Conservation (phyloP, 2,888 invertebrate genomes). For the Eupithecia subumbrata region DNA sequence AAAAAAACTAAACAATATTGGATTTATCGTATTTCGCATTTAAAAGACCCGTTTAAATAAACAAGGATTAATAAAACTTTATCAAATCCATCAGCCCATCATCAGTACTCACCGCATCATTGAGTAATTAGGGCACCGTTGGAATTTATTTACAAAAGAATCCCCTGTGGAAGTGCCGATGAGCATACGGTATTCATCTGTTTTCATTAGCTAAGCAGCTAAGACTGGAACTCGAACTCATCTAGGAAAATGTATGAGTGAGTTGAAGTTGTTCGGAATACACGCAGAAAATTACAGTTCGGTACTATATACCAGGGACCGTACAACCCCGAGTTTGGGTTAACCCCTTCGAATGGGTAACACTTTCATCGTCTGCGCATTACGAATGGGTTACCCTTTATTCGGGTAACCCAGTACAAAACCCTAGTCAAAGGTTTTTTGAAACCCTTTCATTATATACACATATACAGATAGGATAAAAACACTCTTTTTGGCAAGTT, state of each 20-base stretch:
- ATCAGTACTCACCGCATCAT: slow-evolving; percentile 29
- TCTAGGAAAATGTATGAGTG: neutral
- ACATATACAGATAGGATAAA: too few relatives aligned
- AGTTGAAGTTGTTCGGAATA: neutral
- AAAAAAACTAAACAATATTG: too few relatives aligned
- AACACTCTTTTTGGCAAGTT: too few relatives aligned
- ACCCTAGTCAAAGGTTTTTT: too few relatives aligned
- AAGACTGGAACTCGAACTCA: slow-evolving; percentile 33
- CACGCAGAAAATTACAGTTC: neutral
- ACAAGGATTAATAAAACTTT: neutral
- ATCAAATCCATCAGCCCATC: slow-evolving; percentile 17
- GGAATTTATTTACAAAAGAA: slow-evolving; percentile 56
- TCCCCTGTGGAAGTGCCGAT: slow-evolving; percentile 51
- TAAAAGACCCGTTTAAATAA: neutral
- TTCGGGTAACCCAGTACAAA: too few relatives aligned
- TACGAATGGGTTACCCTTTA: too few relatives aligned
- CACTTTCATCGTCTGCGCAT: too few relatives aligned
- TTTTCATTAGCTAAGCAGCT: slow-evolving; percentile 56
- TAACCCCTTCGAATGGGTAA: too few relatives aligned
- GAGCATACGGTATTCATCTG: slow-evolving; percentile 58
- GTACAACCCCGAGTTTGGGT: too few relatives aligned
- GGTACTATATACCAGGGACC: too few relatives aligned
- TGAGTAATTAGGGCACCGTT: slow-evolving; percentile 49
- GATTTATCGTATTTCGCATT: too few relatives aligned
- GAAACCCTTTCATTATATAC: too few relatives aligned